These are phyloP conservation scores for Druceiella hillmani DNA, from an alignment of 2,888 invertebrate genomes.

Conservation along the genomic window DNA sequence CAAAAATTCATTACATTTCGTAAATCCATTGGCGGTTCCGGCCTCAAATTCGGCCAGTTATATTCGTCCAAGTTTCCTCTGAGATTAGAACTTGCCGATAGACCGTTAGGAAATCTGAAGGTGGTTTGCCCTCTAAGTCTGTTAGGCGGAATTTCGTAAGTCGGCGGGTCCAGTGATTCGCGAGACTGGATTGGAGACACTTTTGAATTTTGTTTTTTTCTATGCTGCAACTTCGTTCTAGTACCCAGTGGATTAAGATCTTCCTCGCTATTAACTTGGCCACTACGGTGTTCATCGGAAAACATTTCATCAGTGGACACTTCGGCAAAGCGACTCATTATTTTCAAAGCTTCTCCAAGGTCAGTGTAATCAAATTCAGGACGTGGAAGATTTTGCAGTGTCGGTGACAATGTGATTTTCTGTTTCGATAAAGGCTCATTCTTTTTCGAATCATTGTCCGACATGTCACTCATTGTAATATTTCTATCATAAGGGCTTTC, in stretches of 20 bases:
- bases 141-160: slow-evolving; percentile 8
- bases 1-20: slow-evolving; percentile 46
- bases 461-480: too few species aligned
- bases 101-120: slow-evolving; percentile 31
- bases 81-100: neutral
- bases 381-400: too few species aligned
- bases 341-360: slow-evolving; percentile 47
- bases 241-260: slow-evolving; percentile 43
- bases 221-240: slow-evolving; percentile 43
- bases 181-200: slow-evolving; percentile 20
- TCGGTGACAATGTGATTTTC: too few species aligned
- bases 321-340: slow-evolving; percentile 47
- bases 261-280: slow-evolving; percentile 29
- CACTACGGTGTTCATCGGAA: slow-evolving; percentile 38
- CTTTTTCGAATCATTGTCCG: too few species aligned
- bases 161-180: slow-evolving; percentile 18
- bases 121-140: slow-evolving; percentile 16
- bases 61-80: slow-evolving; percentile 39
- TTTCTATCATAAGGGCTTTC: too few species aligned
- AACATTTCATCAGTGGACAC: slow-evolving; percentile 48
- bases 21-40: slow-evolving; percentile 41
- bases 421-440: too few species aligned
- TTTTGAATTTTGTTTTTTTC: slow-evolving; percentile 32
- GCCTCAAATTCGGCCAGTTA: slow-evolving; percentile 39
- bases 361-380: slow-evolving; percentile 47